Evolutionary conservation across 2,888 invertebrate species (phyloP).

Genomic region (Seladonia tumulorum): DNA sequence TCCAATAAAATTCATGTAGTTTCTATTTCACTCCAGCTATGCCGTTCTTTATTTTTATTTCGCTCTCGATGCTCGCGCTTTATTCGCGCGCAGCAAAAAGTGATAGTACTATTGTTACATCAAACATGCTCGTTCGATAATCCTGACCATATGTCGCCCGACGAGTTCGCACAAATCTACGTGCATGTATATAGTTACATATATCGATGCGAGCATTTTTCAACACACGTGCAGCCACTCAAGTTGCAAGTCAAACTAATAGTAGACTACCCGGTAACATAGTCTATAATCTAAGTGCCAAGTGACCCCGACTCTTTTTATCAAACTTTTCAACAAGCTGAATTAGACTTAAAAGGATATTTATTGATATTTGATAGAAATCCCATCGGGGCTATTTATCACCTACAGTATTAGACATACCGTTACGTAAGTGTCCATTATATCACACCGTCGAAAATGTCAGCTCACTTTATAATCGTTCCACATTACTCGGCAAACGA

Average conservation of each 20-base stretch:
- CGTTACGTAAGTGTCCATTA: not conserved
- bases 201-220: not conserved
- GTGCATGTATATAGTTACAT: not conserved
- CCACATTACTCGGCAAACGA: not conserved
- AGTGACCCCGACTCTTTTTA: constrained; percentile 11
- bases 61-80: not conserved
- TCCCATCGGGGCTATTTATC: not conserved
- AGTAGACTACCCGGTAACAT: not conserved
- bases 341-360: not conserved
- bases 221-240: not conserved
- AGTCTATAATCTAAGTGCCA: constrained; percentile 5
- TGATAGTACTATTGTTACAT: not conserved
- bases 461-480: not conserved
- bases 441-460: not conserved
- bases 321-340: constrained; percentile 7
- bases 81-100: not conserved
- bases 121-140: not conserved
- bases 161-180: not conserved
- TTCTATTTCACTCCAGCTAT: no score
- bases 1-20: no score
- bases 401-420: not conserved
- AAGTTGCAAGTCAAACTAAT: not conserved
- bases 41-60: not conserved
- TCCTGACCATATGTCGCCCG: not conserved
- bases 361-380: not conserved